Evolutionary conservation across 2,888 invertebrate species (phyloP).

Genomic region (Oscheius sp.): DNA sequence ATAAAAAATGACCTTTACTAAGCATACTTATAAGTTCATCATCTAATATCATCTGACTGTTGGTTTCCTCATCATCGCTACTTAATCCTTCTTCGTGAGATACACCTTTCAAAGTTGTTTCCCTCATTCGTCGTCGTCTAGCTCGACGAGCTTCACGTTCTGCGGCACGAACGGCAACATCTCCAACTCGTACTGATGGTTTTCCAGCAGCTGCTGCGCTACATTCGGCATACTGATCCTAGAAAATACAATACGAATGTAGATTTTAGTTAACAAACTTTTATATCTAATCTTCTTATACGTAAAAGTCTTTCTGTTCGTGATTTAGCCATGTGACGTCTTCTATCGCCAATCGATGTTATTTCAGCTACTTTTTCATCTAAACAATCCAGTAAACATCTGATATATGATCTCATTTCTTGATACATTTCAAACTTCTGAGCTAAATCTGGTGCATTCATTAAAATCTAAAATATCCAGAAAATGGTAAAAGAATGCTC

Average conservation of each 20-base stretch:
- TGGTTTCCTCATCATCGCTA: constrained; percentile 93
- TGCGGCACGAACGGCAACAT: constrained; percentile 53
- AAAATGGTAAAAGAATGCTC: background rate
- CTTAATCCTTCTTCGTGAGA: constrained; percentile 91
- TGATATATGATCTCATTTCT: constrained; percentile 91
- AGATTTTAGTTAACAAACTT: constrained; percentile 68
- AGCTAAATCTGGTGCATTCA: constrained; percentile 79
- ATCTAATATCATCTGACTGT: constrained; percentile 77
- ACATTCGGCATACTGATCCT: constrained; percentile 92
- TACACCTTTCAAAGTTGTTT: constrained; percentile 71
- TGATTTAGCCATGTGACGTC: constrained; percentile 78
- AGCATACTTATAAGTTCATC: constrained; percentile 71
- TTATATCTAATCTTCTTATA: constrained; percentile 77
- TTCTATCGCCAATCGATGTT: constrained; percentile 80
- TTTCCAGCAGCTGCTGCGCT: constrained; percentile 75
- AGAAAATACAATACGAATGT: constrained; percentile 76
- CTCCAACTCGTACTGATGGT: constrained; percentile 42
- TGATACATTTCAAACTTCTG: constrained; percentile 91
- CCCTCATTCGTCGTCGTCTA: constrained; percentile 80
- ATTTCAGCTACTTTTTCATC: constrained; percentile 83
- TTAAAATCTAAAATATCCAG: constrained; percentile 71
- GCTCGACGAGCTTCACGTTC: constrained; percentile 64
- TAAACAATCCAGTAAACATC: constrained; percentile 94
- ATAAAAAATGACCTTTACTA: background rate
- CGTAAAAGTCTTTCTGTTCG: constrained; percentile 81